Base-by-base conservation (phyloP, 1,140 invertebrate species). In the Radopholus similis region DNA sequence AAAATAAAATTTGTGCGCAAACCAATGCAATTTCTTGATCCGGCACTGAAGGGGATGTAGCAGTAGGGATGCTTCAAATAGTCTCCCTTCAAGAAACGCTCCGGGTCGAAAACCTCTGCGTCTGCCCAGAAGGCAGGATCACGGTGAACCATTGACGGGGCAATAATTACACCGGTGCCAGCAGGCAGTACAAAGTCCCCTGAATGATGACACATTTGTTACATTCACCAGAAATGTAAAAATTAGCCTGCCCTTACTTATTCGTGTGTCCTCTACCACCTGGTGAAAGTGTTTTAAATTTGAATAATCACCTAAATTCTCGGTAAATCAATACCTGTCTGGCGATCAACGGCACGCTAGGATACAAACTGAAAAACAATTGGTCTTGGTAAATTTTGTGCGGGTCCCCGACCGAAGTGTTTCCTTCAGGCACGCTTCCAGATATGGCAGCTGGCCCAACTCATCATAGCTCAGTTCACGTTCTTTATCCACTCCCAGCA, bases 31-130 rank as follows among this genome's bases (percentile, higher is more conserved):
- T 85, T 85, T 58, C 83, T 66, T 13, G 83, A 75, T 4, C 84
- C 84, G n/a, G 84, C 84, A 18, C 81, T 83, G 63, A 84, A 84
- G 0, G 84, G 84, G 44, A 82, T 82, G 67, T 83, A 85, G 23
- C 71, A 76, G 68, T 82, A 85, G 15, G 85, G 84, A 77, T 85
- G 85, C 67, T 83, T 72, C 58, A 88, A 87, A 68, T 88, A 88
- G 83, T 95, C 92, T 0, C 89, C 89, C 0, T 90, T 89, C 56
- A 93, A 84, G 85, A 95, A 96, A 79, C 93, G 89, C 68, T 96
- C 92, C 0, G 93, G 93, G 84, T 94, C 86, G 81, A 95, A 96
- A 58, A 85, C 86, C 49, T 90, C 86, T 0, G 93, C 90, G 81
- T 96, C 89, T 0, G 90, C 88, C 83, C 90, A 95, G 38, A 47